Conservation (phyloP, 2,797 vertebrate genomes). For the Clarias platycephalus region DNA sequence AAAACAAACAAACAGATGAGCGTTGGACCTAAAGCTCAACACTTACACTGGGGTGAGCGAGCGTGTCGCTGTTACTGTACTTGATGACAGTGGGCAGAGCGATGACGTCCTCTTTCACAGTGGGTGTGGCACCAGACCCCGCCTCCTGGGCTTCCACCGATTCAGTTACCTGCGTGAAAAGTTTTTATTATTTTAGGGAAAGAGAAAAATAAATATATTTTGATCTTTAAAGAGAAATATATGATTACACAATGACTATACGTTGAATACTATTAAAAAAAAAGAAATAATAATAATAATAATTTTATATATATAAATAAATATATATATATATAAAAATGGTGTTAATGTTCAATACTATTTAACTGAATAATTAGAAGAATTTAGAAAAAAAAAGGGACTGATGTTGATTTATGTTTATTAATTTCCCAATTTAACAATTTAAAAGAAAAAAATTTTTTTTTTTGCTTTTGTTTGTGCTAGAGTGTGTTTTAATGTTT, state of each 20-base stretch:
- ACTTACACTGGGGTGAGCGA: constrained; percentile 91
- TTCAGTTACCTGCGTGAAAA: constrained; percentile 69
- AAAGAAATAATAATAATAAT: too few species aligned
- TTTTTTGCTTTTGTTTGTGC: too few species aligned
- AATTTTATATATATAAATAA: too few species aligned
- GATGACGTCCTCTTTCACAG: constrained; percentile 70
- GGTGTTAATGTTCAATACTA: neutral
- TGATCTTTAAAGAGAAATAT: neutral
- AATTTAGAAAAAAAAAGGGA: neutral
- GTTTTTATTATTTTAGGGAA: neutral
- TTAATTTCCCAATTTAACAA: neutral
- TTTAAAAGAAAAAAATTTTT: neutral
- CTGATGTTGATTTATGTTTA: neutral
- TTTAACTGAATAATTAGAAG: neutral
- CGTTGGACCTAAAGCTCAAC: neutral
- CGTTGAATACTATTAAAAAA: neutral
- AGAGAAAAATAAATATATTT: neutral
- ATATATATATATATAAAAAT: too few species aligned
- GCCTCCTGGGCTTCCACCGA: constrained; percentile 69
- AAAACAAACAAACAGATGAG: neutral
- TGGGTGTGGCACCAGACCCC: constrained; percentile 54
- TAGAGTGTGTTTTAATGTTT: neutral
- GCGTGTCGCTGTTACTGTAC: constrained; percentile 86
- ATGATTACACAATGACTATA: neutral
- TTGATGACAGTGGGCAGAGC: constrained; percentile 84